Base-by-base conservation (phyloP, 2,888 invertebrate genomes). In the Teleiodes luculella region DNA sequence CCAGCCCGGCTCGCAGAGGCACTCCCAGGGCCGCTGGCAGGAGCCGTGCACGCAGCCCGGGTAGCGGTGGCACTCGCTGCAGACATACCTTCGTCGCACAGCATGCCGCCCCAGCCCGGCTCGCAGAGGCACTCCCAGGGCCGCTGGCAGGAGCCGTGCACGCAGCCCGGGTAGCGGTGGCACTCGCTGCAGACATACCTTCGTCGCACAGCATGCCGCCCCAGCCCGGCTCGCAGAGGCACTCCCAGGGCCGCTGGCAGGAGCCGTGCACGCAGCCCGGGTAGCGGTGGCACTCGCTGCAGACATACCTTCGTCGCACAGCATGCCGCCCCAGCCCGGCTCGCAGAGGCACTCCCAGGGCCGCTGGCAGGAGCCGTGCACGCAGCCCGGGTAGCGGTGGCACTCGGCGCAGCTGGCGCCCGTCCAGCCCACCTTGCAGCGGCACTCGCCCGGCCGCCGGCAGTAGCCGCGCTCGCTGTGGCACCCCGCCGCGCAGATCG, bases 341-440 rank as follows among this genome's bases (percentile, higher is more conserved):
- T 94, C 91, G 79, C 98, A 98, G 72, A 93, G 92, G 80, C 98
- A 98, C 78, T 97, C 96, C 97, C 97, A 97, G 1, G 97, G 97
- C 51, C 94, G 89, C 54, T 91, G 91, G 79, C 98, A 98, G 52
- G 92, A 91, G 16, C 98, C 98, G 74, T 97, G 93, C 54, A 92
- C 92, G 76, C 97, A 98, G 59, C 97, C 97, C 0, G 97, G 97
- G 86, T 97, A 97, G 0, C 94, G 92, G 72, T 95, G 95, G 74
- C 95, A 95, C 72, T 93, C 92, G 57, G 94, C 73, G 70, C 95
- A 95, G 65, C 92, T 92, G 47, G 92, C 88, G 0, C 97, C 97
- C 64, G 94, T 95, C 96, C 96, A 98, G 36, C 98, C 98, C 1
- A 96, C 94, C 76, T 94, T 94, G 82, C 98, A 98, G 55, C 92